Evolutionary conservation across 1,140 invertebrate species (phyloP).

Genomic region (Drosophila saltans): DNA sequence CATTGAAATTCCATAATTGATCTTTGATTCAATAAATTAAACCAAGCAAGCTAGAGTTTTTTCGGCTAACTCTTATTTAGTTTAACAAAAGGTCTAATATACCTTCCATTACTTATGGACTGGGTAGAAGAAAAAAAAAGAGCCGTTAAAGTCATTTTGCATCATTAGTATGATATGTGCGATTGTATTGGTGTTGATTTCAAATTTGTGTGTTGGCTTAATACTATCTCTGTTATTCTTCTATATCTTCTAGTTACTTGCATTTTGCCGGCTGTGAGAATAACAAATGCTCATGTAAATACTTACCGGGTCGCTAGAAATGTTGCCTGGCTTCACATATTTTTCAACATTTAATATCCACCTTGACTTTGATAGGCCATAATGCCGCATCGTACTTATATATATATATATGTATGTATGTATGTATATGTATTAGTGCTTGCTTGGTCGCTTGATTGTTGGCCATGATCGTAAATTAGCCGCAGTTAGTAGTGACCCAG

Average conservation of each 20-base stretch:
- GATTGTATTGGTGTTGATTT: slow-evolving; percentile 71
- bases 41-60: no score
- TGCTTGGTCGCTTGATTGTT: slow-evolving; percentile 34
- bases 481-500: slow-evolving; percentile 72
- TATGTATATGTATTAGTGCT: slow-evolving; percentile 27
- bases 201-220: slow-evolving; percentile 27
- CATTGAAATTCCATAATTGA: background rate
- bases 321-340: slow-evolving; percentile 55
- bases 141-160: slow-evolving; percentile 81
- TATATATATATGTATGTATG: no score
- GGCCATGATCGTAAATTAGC: slow-evolving; percentile 70
- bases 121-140: slow-evolving; percentile 29
- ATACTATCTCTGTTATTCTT: no score
- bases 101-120: slow-evolving; percentile 6
- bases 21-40: background rate
- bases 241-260: slow-evolving; percentile 12
- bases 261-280: slow-evolving; percentile 62
- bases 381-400: slow-evolving; percentile 35
- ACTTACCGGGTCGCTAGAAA: slow-evolving; percentile 6
- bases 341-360: slow-evolving; percentile 72
- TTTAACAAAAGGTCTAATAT: slow-evolving; percentile 9
- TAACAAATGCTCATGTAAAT: slow-evolving; percentile 67
- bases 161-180: slow-evolving; percentile 81
- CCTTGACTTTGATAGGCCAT: slow-evolving; percentile 80
- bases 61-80: background rate